phyloP scores from a whole-genome alignment of 1,140 invertebrate genomes.

The Bombus breviceps region DNA sequence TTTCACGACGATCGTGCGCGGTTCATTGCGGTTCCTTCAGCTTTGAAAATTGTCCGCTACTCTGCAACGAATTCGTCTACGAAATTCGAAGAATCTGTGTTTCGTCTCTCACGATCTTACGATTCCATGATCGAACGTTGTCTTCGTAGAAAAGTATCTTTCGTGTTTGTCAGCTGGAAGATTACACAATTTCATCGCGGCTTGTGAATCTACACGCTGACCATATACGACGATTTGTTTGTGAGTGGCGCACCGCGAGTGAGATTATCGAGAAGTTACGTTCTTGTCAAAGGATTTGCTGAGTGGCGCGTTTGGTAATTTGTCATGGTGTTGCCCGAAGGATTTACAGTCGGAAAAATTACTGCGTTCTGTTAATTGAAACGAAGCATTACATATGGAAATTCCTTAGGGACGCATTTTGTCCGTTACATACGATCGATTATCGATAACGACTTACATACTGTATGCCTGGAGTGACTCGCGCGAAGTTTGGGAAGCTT shows the following conservation, averaged over 20 bases:
- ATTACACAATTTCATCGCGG: background rate
- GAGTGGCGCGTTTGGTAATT: background rate
- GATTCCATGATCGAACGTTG: background rate
- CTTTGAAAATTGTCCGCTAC: background rate
- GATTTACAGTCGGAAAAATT: background rate
- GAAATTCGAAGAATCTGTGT: background rate
- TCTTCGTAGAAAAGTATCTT: background rate
- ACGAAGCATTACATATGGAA: background rate
- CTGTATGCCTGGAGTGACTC: background rate
- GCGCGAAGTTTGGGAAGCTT: background rate
- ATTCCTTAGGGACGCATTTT: no score
- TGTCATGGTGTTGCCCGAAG: background rate
- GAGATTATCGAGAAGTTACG: background rate
- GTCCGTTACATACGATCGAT: background rate
- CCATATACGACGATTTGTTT: conserved; percentile 6
- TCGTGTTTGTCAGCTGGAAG: no score
- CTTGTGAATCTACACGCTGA: background rate
- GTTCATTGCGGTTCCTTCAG: background rate
- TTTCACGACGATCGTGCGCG: conserved; percentile 52
- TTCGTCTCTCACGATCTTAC: background rate
- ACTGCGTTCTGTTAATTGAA: background rate
- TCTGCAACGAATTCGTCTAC: background rate
- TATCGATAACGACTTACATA: background rate
- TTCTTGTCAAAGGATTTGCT: background rate
- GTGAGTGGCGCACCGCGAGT: background rate